Base-by-base conservation (phyloP, 2,888 invertebrate genomes). In the Phaonia tiefii region DNA sequence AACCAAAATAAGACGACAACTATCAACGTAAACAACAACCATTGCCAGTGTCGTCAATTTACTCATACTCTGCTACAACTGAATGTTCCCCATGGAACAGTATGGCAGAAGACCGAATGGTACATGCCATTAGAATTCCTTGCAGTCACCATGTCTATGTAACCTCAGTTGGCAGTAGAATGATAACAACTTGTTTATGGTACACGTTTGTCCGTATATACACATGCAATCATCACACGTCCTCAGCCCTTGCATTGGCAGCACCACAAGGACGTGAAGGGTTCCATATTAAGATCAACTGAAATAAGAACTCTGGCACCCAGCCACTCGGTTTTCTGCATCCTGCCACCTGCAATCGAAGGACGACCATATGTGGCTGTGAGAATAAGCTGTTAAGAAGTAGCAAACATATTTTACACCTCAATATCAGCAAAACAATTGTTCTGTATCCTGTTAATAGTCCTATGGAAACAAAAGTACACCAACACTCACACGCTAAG, bases 1-100 rank as follows among this genome's bases (percentile, higher is more conserved):
- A 76, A 76, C 76, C 72, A 73, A 69, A 80, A 73, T 80, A 80
- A 73, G 69, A 73, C 76, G 75, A 73, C 72, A 31, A 69, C 73
- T 70, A 67, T 58, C 54, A 69, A 76, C 69, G 15, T 65, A 44
- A 60, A 17, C 60, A 60, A 60, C 17, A 37, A 39, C 17, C 20
- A 15, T 20, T 20, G 37, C 39, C 11, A 17, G 8, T 54, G 22
- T 5, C 54, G 17, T 13, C 56, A n/a, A 56, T n/a, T 2, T 31
- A 8, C 22, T n/a, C 56, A n/a, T 25, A 25, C 13, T 56, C 2
- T 17, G 3, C 8, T 22, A 22, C n/a, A n/a, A n/a, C n/a, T n/a
- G 49, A 17, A 31, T 39, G 39, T 39, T 60, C 39, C 60, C 8
- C 13, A 60, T 60, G 60, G 39, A 60, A 60, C 20, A 20, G 20